phyloP scores from a whole-genome alignment of 2,888 invertebrate species.

The Leucozona laternaria region DNA sequence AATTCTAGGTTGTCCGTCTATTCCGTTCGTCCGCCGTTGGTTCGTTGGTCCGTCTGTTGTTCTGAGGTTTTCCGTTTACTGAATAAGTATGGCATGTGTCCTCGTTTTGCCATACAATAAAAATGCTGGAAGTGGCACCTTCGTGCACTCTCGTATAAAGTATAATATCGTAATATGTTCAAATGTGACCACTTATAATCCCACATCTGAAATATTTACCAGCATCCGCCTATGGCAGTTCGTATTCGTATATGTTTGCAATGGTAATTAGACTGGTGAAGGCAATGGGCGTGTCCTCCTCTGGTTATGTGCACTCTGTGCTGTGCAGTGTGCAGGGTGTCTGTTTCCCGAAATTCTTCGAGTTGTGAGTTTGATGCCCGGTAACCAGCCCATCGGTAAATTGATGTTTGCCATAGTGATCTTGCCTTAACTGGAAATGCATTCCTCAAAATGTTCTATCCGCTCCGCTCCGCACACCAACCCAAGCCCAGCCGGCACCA shows the following conservation, averaged over 20 bases:
- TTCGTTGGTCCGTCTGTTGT: conserved; percentile 37
- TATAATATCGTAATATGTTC: conserved; percentile 29
- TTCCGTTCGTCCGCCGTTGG: neutral
- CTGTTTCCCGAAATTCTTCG: conserved; percentile 40
- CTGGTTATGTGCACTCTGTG: neutral
- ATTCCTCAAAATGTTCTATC: conserved; percentile 60
- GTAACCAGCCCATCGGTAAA: conserved; percentile 58
- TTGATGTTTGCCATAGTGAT: conserved; percentile 50
- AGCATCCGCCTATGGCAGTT: conserved; percentile 56
- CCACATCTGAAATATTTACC: conserved; percentile 45
- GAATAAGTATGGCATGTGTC: conserved; percentile 58
- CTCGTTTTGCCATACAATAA: conserved; percentile 63
- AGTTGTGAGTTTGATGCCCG: conserved; percentile 40
- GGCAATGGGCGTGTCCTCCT: conserved; percentile 61
- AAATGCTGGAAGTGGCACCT: conserved; percentile 40
- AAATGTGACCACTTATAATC: conserved; percentile 32
- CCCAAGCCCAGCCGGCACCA: neutral
- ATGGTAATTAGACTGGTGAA: conserved; percentile 65
- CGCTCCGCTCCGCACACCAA: conserved; percentile 9
- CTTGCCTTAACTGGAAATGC: conserved; percentile 58
- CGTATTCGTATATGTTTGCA: conserved; percentile 59
- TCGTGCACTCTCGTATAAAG: conserved; percentile 34
- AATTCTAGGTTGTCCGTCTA: conserved; percentile 65
- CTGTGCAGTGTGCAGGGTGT: neutral
- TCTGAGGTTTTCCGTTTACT: conserved; percentile 63